phyloP scores from a whole-genome alignment of 2,113 vertebrate species.

The Alectura lathami region DNA sequence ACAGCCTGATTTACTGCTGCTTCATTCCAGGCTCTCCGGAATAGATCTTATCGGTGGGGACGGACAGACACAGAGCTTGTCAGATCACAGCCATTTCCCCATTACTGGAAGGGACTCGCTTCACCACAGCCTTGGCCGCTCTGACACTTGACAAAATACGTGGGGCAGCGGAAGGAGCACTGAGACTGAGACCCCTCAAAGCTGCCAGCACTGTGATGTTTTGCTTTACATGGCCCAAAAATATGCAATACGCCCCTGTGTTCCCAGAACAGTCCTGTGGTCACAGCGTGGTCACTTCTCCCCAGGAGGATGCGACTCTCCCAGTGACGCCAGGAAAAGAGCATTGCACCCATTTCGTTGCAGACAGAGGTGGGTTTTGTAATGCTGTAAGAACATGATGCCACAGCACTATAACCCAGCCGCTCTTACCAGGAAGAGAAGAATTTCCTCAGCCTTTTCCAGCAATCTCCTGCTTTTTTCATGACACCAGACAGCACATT shows the following conservation, averaged over 20 bases:
- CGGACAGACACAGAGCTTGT: background rate
- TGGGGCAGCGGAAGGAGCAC: fast-evolving
- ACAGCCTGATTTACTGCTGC: background rate
- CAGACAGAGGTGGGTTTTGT: background rate
- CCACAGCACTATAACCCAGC: background rate
- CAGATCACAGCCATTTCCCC: slow-evolving; percentile 17
- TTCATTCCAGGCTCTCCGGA: background rate
- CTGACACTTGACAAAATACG: background rate
- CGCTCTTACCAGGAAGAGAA: background rate
- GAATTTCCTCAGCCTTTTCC: background rate
- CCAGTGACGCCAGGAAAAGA: background rate
- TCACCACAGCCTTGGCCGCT: background rate
- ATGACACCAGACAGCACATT: background rate
- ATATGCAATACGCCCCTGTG: background rate
- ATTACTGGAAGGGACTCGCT: background rate
- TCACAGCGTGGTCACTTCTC: background rate
- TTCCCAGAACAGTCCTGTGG: background rate
- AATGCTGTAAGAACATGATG: background rate
- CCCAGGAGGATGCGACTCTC: fast-evolving
- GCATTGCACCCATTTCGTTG: fast-evolving
- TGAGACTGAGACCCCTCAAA: background rate
- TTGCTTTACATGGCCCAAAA: background rate
- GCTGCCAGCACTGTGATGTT: background rate
- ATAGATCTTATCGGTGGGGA: background rate
- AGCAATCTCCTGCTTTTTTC: background rate